Conservation (phyloP, 2,797 vertebrate genomes). For the Cynopterus sphinx region DNA sequence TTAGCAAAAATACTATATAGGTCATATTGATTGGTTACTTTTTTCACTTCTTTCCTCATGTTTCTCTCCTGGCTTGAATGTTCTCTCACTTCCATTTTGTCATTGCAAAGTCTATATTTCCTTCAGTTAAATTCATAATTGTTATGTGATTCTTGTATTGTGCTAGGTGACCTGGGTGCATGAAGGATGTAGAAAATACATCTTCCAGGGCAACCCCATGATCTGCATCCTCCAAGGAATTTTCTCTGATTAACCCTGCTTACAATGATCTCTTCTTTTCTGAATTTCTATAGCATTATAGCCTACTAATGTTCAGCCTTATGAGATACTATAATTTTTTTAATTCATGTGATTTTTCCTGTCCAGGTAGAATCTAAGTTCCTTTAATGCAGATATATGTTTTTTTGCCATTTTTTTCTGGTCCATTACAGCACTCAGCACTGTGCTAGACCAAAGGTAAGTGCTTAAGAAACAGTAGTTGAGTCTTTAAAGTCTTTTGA, state of each 20-base stretch:
- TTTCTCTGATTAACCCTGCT: not conserved
- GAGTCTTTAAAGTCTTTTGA: conserved; percentile 15
- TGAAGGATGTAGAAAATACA: not conserved
- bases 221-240: not conserved
- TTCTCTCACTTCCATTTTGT: not conserved
- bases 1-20: not conserved
- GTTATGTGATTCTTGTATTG: not conserved
- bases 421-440: not conserved
- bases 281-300: not conserved
- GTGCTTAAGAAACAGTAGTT: not conserved
- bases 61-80: not conserved
- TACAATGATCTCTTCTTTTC: not conserved
- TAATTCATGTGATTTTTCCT: not conserved
- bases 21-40: not conserved
- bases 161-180: not conserved
- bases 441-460: not conserved
- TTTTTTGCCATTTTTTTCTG: not conserved
- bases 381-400: not conserved
- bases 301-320: not conserved
- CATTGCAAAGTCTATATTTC: not conserved
- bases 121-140: not conserved
- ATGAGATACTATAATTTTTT: not conserved
- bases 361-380: not conserved
- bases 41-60: not conserved
- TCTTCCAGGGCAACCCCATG: not conserved